Percentiles rank a stretch among this genome's conserved stretches.
Conservation (phyloP, 2,888 invertebrate genomes). For the Mythimna vitellina region DNA sequence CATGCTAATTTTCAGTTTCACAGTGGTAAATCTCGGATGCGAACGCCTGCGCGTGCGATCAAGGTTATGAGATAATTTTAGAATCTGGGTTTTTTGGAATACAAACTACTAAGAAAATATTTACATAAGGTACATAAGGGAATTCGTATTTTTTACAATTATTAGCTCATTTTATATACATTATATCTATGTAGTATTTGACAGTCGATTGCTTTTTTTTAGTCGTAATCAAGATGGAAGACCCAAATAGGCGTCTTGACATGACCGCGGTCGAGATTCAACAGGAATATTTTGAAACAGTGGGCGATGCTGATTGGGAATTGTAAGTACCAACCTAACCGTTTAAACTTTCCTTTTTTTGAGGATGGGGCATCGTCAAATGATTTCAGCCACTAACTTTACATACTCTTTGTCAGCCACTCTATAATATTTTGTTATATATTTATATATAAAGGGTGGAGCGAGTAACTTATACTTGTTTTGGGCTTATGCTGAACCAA, state of each 20-base stretch:
- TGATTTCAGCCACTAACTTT: no score
- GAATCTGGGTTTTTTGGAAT: slow-evolving; percentile 3
- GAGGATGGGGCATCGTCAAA: no score
- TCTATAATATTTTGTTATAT: no score
- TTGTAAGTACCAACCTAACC: slow-evolving; percentile 57
- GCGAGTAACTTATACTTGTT: no score
- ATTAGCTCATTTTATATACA: no score
- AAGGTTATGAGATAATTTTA: slow-evolving; percentile 15
- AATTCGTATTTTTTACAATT: no score
- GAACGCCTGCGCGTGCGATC: slow-evolving; percentile 1
- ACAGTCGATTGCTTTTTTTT: not conserved
- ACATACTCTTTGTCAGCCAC: no score
- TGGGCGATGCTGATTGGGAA: slow-evolving; percentile 70
- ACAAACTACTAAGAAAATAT: no score
- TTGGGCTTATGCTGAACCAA: no score
- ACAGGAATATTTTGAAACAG: slow-evolving; percentile 67
- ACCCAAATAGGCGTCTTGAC: slow-evolving; percentile 21
- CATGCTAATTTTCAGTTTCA: not conserved
- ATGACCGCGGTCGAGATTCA: slow-evolving; percentile 67
- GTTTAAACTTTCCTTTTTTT: not conserved
- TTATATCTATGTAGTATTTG: no score
- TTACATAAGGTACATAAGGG: no score
- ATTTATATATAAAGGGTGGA: no score
- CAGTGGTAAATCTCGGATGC: not conserved
- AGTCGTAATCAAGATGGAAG: slow-evolving; percentile 32